Conservation (phyloP, 1,140 invertebrate genomes). For the Ericerus pela region DNA sequence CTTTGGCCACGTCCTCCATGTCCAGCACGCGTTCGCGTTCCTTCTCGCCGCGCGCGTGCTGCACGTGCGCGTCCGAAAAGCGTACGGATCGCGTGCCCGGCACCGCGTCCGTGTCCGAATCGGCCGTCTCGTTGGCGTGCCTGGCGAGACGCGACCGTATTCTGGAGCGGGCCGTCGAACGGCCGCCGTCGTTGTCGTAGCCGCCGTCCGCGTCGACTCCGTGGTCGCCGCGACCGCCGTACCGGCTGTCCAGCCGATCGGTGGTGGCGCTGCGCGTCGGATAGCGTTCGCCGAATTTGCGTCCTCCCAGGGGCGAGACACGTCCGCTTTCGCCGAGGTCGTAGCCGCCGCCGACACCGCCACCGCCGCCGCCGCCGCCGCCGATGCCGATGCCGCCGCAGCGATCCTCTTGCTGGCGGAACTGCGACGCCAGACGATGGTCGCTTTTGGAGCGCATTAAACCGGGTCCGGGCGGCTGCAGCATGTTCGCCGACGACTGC, state of each 20-base stretch:
- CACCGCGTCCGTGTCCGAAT: constrained; percentile 53
- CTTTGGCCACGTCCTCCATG: constrained; percentile 70
- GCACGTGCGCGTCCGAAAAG: constrained; percentile 35
- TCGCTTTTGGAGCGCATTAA: constrained; percentile 87
- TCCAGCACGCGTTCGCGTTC: constrained; percentile 67
- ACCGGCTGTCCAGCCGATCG: constrained; percentile 18
- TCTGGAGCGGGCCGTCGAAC: constrained; percentile 39
- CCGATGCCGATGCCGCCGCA: constrained; percentile 27
- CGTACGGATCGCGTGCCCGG: constrained; percentile 39
- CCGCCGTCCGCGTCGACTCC: constrained; percentile 43
- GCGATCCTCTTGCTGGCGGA: constrained; percentile 65
- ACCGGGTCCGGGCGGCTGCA: constrained; percentile 48
- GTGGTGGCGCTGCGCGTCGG: constrained; percentile 10
- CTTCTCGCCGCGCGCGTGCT: constrained; percentile 34
- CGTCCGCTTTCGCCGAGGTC: constrained; percentile 31
- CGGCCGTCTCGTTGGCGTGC: constrained; percentile 36
- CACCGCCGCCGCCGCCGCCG: constrained; percentile 36
- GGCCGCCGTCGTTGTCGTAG: constrained; percentile 38
- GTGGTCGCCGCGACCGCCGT: constrained; percentile 38
- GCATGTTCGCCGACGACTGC: constrained; percentile 29
- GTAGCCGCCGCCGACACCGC: constrained; percentile 29
- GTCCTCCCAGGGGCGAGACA: constrained; percentile 46
- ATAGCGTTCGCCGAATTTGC: constrained; percentile 52
- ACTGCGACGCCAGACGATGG: constrained; percentile 75
- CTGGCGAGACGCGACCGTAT: constrained; percentile 58